Conservation (phyloP, 2,888 invertebrate genomes). For the Thumatha senex region DNA sequence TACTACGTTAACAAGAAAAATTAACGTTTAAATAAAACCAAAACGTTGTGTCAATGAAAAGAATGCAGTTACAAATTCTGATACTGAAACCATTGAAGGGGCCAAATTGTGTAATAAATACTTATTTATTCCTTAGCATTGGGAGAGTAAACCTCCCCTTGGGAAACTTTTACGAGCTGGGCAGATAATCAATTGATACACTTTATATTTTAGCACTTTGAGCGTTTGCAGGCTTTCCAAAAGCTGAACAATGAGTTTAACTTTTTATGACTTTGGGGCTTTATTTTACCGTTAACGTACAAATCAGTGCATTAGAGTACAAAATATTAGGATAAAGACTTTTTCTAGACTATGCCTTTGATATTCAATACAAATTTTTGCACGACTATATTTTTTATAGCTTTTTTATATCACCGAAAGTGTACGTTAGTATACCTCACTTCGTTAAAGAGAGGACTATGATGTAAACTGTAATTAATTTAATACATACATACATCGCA, state of each 20-base stretch:
- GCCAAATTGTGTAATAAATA: constrained; percentile 32
- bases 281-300: background rate
- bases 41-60: constrained; percentile 8
- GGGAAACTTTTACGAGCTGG: constrained; percentile 34
- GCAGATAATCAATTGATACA: constrained; percentile 35
- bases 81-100: constrained; percentile 18
- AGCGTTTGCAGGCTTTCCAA: constrained; percentile 15
- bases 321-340: too few species aligned
- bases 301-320: too few species aligned
- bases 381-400: too few species aligned
- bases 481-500: too few species aligned
- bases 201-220: constrained; percentile 28
- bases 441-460: too few species aligned
- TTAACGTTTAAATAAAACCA: too few species aligned
- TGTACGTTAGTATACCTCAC: too few species aligned
- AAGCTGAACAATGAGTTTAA: constrained; percentile 7
- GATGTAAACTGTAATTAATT: too few species aligned
- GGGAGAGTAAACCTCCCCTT: constrained; percentile 24
- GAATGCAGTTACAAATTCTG: constrained; percentile 14
- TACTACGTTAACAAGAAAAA: too few species aligned
- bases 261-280: background rate
- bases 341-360: too few species aligned
- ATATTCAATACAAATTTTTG: too few species aligned
- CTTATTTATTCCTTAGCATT: constrained; percentile 31
- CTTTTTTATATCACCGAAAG: too few species aligned